Conservation (phyloP, 2,113 vertebrate genomes). For the Lontra canadensis region DNA sequence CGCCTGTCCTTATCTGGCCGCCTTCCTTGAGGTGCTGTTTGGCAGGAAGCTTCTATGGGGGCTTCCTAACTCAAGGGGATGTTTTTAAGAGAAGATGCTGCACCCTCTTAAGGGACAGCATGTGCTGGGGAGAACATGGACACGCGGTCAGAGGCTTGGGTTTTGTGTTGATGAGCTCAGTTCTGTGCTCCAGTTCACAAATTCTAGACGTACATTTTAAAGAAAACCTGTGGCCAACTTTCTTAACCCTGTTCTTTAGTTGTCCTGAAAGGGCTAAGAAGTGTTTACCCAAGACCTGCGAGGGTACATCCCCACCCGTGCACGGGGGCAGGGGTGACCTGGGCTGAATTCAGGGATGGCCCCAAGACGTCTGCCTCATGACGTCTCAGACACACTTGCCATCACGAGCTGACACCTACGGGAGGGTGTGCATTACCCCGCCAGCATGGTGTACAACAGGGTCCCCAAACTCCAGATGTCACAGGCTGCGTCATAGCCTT, state of each 20-base stretch:
- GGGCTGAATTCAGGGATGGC: neutral
- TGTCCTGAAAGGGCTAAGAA: neutral
- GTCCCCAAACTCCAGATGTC: constrained; percentile 97
- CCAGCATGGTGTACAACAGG: constrained; percentile 96
- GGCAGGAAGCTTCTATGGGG: neutral
- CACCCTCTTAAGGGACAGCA: accelerated
- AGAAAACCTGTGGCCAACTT: accelerated
- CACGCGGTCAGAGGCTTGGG: accelerated
- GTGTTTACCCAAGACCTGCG: accelerated
- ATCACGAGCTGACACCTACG: accelerated
- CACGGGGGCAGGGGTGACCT: too few species aligned
- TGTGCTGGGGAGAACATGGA: accelerated
- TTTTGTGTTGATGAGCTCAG: neutral
- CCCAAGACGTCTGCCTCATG: accelerated
- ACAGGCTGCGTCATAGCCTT: constrained; percentile 96
- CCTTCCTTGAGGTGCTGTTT: accelerated
- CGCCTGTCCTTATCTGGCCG: neutral
- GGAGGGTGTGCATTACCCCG: constrained; percentile 85
- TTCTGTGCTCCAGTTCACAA: too few species aligned
- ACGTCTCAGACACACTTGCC: accelerated
- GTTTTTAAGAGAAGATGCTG: accelerated
- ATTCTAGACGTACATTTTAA: neutral
- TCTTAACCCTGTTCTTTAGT: too few species aligned
- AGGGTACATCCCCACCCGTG: accelerated
- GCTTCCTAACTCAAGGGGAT: neutral